Evolutionary conservation across 2,113 vertebrate species (phyloP).

Genomic region (Sylvia atricapilla): DNA sequence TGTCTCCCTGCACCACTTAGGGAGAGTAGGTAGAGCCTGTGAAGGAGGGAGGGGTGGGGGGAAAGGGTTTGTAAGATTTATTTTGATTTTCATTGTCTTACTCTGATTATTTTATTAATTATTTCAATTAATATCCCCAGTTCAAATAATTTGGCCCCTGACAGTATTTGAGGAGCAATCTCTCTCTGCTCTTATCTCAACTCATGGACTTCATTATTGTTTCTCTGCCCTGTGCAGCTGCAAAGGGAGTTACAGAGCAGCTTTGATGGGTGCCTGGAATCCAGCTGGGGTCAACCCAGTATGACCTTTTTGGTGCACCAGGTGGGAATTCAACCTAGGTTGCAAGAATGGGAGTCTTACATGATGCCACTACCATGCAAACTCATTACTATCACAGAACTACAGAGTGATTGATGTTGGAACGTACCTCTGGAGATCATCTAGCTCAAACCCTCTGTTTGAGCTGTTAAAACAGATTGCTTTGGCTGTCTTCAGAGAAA

Average conservation of each 20-base stretch:
- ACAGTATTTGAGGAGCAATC: neutral
- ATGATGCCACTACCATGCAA: conserved; percentile 90
- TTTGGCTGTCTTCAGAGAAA: neutral
- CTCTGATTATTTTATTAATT: neutral
- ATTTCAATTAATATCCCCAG: neutral
- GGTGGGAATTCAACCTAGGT: conserved; percentile 78
- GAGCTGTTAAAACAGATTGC: neutral
- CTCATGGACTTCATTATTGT: neutral
- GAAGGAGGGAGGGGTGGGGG: neutral
- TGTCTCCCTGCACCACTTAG: neutral
- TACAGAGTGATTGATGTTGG: neutral
- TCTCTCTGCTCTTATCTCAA: neutral
- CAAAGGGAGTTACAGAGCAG: neutral
- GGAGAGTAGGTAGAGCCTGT: neutral
- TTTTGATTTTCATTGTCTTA: neutral
- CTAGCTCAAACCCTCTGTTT: neutral
- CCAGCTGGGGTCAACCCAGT: neutral
- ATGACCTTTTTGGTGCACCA: accelerated
- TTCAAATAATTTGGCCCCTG: neutral
- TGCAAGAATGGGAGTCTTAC: conserved; percentile 99
- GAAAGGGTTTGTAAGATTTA: neutral
- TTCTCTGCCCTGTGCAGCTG: neutral
- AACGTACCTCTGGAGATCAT: neutral
- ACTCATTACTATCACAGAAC: neutral
- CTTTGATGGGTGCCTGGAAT: neutral